Evolutionary conservation across 1,140 invertebrate genomes (phyloP).

Genomic region (Brachionus manjavacas): DNA sequence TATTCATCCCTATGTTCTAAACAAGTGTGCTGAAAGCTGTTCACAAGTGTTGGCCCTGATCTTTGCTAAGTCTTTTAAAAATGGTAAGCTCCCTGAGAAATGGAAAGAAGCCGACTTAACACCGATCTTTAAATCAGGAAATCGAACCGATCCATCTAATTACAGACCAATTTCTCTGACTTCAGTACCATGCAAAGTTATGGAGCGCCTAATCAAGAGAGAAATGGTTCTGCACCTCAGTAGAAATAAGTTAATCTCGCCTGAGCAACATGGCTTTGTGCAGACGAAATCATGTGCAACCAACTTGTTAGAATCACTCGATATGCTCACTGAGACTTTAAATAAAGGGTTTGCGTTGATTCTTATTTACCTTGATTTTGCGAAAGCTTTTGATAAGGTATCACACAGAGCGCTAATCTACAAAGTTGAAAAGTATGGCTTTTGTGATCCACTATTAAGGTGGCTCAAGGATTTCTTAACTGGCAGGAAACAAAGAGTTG

Average conservation of each 20-base stretch:
- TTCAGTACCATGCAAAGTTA: background rate
- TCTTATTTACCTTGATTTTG: constrained; percentile 44
- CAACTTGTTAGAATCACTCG: background rate
- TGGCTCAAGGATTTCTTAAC: constrained; percentile 43
- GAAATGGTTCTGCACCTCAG: background rate
- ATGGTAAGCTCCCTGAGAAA: too few species aligned
- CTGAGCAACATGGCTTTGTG: background rate
- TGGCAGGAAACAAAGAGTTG: constrained; percentile 40
- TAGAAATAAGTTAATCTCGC: background rate
- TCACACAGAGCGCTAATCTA: constrained; percentile 29
- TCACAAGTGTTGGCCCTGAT: too few species aligned
- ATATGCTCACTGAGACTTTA: background rate
- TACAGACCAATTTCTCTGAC: background rate
- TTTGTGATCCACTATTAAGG: constrained; percentile 11
- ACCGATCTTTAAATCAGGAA: too few species aligned
- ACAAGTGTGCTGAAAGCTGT: too few species aligned
- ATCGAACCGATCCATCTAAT: too few species aligned
- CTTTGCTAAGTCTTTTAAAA: too few species aligned
- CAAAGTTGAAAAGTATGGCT: constrained; percentile 42
- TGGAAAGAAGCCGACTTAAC: too few species aligned
- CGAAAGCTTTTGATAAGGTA: constrained; percentile 45
- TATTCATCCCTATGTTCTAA: too few species aligned
- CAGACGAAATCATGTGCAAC: background rate
- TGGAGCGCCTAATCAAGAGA: background rate
- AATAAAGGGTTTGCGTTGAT: constrained; percentile 29